Evolutionary conservation across 2,888 invertebrate genomes (phyloP).

Genomic region (Caenorhabditis macrosperma): DNA sequence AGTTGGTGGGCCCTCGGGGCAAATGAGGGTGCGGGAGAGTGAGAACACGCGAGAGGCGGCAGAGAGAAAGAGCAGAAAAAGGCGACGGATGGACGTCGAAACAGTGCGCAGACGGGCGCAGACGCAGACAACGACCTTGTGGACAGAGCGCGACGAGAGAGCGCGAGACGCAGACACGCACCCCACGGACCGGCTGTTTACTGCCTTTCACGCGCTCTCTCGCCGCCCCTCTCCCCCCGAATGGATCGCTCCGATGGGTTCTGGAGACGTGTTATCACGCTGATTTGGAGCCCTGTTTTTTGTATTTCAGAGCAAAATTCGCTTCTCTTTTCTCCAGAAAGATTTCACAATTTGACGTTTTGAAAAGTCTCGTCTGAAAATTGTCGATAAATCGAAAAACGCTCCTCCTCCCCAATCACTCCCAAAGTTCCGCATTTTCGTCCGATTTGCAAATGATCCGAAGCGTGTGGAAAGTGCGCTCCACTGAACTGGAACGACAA

Average conservation of each 20-base stretch:
- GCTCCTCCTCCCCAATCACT: too few relatives aligned
- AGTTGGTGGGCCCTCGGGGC: constrained; percentile 18
- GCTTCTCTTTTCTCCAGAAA: too few relatives aligned
- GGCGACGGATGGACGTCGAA: background rate
- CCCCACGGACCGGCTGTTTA: background rate
- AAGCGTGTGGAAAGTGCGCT: background rate
- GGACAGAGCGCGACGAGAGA: constrained; percentile 9
- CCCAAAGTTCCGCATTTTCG: background rate
- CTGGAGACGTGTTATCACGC: too few relatives aligned
- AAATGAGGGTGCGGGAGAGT: constrained; percentile 12
- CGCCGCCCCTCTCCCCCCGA: too few relatives aligned
- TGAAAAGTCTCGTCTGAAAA: too few relatives aligned
- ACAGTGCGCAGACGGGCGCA: constrained; percentile 6
- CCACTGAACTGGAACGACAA: background rate
- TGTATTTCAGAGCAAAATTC: too few relatives aligned
- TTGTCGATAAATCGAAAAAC: too few relatives aligned
- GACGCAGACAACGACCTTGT: constrained; percentile 38
- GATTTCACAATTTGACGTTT: background rate
- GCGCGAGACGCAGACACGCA: constrained; percentile 13
- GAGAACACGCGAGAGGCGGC: constrained; percentile 20
- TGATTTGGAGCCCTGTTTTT: too few relatives aligned
- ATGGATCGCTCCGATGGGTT: too few relatives aligned
- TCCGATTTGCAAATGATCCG: background rate
- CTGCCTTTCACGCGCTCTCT: too few relatives aligned
- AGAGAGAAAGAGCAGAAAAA: constrained; percentile 32